Percentiles rank a stretch among this genome's conserved stretches.
These are phyloP conservation scores for Agrotis puta DNA, from an alignment of 2,888 invertebrate species.

Conservation along the genomic window DNA sequence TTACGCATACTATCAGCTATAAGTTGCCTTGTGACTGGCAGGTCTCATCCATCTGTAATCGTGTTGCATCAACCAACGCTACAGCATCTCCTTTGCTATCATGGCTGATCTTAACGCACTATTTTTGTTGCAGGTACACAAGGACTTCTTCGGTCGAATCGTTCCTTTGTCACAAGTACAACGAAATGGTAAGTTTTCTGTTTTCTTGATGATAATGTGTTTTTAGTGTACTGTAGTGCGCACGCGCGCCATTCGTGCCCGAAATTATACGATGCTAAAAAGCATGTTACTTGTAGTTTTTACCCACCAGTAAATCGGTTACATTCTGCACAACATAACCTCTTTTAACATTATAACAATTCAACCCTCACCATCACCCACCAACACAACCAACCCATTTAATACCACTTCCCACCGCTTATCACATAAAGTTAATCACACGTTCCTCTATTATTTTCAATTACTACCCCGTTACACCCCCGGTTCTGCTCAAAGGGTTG, in stretches of 20 bases:
- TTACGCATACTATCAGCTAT: too few relatives aligned
- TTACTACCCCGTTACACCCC: constrained; percentile 71
- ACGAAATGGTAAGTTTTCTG: constrained; percentile 75
- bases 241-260: too few relatives aligned
- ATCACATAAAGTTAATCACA: constrained; percentile 73
- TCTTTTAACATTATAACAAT: constrained; percentile 18
- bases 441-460: constrained; percentile 87
- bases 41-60: too few relatives aligned
- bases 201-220: too few relatives aligned
- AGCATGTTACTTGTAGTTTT: too few relatives aligned
- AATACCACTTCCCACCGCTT: constrained; percentile 36
- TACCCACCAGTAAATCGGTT: too few relatives aligned
- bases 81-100: too few relatives aligned
- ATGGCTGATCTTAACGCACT: too few relatives aligned
- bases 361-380: neutral
- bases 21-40: too few relatives aligned
- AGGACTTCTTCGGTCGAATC: constrained; percentile 92
- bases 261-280: too few relatives aligned
- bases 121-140: constrained; percentile 88
- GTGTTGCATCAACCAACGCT: too few relatives aligned
- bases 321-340: neutral
- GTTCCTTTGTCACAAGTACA: constrained; percentile 84
- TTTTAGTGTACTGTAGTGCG: too few relatives aligned
- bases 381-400: constrained; percentile 16
- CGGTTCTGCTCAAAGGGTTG: constrained; percentile 82